phyloP scores from a whole-genome alignment of 2,113 vertebrate genomes.

The Petroica traversi region DNA sequence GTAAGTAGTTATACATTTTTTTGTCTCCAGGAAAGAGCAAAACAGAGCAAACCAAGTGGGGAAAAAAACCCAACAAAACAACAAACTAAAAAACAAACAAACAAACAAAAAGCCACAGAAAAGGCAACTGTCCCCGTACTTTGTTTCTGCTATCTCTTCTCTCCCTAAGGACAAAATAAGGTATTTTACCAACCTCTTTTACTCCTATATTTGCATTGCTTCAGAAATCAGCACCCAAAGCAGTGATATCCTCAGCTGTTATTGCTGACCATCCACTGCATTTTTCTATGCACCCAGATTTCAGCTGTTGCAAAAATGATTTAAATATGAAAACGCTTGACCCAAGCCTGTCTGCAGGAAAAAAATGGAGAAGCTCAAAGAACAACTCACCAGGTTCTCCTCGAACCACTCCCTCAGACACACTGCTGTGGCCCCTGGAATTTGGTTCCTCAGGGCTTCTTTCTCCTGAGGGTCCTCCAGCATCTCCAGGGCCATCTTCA shows the following conservation, averaged over 20 bases:
- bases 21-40: neutral
- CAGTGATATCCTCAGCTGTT: neutral
- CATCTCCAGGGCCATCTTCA: slow-evolving; percentile 80
- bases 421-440: slow-evolving; percentile 76
- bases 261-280: neutral
- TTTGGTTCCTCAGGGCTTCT: slow-evolving; percentile 75
- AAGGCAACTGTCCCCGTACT: neutral
- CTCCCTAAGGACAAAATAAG: neutral
- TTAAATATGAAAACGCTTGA: neutral
- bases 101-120: accelerated
- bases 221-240: neutral
- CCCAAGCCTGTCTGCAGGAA: neutral
- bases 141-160: neutral
- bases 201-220: neutral
- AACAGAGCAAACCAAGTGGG: neutral
- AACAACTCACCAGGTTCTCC: slow-evolving; percentile 77
- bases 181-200: neutral
- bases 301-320: neutral
- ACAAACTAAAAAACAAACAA: too few species aligned
- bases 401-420: slow-evolving; percentile 81
- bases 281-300: neutral
- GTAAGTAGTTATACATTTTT: neutral
- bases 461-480: slow-evolving; percentile 76
- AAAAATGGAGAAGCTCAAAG: neutral
- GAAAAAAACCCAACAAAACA: too few species aligned